Evolutionary conservation across 2,113 vertebrate genomes (phyloP).

Genomic region (Xiphophorus couchianus): DNA sequence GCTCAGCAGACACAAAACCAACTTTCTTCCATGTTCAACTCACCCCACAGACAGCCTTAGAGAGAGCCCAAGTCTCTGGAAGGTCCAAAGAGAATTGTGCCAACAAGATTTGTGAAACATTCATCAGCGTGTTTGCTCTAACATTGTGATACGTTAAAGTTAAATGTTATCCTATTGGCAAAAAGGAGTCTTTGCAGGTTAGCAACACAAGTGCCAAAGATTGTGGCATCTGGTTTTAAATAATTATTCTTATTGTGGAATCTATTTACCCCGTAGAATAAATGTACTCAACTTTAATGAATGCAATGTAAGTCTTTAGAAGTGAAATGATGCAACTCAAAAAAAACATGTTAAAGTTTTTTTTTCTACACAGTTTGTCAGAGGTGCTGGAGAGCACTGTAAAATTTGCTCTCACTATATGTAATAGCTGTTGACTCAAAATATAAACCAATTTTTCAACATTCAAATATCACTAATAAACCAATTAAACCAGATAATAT

Average conservation of each 20-base stretch:
- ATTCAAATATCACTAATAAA: not conserved
- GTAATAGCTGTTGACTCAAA: not conserved
- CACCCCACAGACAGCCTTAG: not conserved
- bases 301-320: not conserved
- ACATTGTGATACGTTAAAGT: not conserved
- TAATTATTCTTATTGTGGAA: not conserved
- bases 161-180: not conserved
- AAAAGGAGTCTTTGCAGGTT: not conserved
- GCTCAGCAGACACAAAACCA: not conserved
- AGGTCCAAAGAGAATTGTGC: not conserved
- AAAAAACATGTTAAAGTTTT: too few relatives aligned
- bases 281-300: not conserved
- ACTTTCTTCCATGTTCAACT: not conserved
- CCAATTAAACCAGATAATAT: too few relatives aligned
- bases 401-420: not conserved
- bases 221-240: not conserved
- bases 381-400: not conserved
- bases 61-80: not conserved
- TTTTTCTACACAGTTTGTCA: too few relatives aligned
- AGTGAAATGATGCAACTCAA: not conserved
- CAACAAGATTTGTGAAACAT: not conserved
- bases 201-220: not conserved
- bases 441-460: not conserved
- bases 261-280: not conserved
- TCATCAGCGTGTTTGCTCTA: not conserved